phyloP scores from a whole-genome alignment of 2,113 vertebrate species.

The Spermophilus dauricus region DNA sequence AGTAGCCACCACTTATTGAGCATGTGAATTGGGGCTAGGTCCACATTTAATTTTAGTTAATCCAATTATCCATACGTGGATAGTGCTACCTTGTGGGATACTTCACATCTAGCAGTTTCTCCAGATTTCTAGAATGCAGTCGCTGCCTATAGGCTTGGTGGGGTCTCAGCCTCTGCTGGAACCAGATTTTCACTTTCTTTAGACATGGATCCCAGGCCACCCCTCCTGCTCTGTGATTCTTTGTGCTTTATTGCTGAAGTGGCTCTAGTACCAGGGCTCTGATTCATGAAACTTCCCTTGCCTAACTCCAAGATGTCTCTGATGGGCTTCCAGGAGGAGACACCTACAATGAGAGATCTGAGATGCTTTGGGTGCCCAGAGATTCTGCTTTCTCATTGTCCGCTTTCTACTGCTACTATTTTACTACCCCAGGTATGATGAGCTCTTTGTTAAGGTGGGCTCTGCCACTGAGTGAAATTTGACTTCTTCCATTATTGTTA shows the following conservation, averaged over 20 bases:
- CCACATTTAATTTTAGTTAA: slow-evolving; percentile 10
- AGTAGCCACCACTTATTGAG: neutral
- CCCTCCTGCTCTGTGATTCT: no score
- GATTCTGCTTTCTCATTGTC: neutral
- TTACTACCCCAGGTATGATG: neutral
- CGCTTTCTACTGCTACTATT: no score
- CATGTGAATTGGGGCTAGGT: neutral
- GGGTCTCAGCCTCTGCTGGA: neutral
- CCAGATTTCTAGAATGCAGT: neutral
- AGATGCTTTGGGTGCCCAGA: neutral
- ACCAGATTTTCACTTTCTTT: no score
- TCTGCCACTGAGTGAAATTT: slow-evolving; percentile 57
- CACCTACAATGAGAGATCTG: no score
- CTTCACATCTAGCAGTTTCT: neutral
- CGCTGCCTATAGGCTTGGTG: neutral
- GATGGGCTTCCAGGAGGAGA: neutral
- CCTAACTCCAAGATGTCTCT: neutral
- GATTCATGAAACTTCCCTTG: neutral
- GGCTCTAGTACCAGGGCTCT: neutral
- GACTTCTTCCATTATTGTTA: slow-evolving; percentile 69
- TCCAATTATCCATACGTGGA: no score
- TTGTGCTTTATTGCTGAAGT: neutral
- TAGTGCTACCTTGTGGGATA: no score
- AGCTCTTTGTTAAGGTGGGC: neutral
- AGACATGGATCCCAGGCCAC: no score